These are phyloP conservation scores for Mugil cephalus DNA, from an alignment of 2,113 vertebrate species.

Conservation along the genomic window DNA sequence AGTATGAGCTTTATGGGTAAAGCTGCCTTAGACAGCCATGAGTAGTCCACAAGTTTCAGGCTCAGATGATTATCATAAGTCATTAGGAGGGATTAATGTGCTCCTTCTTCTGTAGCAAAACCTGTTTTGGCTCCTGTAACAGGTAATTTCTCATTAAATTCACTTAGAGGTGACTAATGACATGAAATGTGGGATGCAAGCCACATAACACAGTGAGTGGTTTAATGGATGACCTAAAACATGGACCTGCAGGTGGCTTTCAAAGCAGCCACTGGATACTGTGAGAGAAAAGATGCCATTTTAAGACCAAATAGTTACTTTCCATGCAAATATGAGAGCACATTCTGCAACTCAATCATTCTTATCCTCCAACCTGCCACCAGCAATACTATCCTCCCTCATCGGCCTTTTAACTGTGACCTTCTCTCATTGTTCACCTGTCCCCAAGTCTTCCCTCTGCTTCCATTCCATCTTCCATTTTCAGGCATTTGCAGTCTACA, in stretches of 20 bases:
- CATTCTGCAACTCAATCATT: slow-evolving; percentile 31
- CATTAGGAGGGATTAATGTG: slow-evolving; percentile 59
- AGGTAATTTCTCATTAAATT: slow-evolving; percentile 65
- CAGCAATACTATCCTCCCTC: slow-evolving; percentile 21
- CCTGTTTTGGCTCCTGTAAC: slow-evolving; percentile 41
- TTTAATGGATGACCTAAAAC: slow-evolving; percentile 45
- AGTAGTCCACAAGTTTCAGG: slow-evolving; percentile 40
- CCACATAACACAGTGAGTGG: slow-evolving; percentile 29
- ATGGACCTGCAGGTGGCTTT: slow-evolving; percentile 25
- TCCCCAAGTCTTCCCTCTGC: slow-evolving; percentile 54
- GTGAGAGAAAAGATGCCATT: slow-evolving; percentile 13
- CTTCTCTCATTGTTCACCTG: slow-evolving; percentile 70
- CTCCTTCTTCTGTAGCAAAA: slow-evolving; percentile 28
- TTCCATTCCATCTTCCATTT: slow-evolving; percentile 68
- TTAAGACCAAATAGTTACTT: slow-evolving; percentile 38
- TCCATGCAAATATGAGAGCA: slow-evolving; percentile 52
- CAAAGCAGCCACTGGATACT: slow-evolving; percentile 24
- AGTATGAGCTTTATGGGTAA: slow-evolving; percentile 31
- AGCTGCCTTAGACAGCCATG: slow-evolving; percentile 32
- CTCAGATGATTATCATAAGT: slow-evolving; percentile 54
- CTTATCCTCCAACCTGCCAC: slow-evolving; percentile 19
- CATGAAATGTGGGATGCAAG: slow-evolving; percentile 43
- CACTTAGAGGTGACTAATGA: slow-evolving; percentile 55
- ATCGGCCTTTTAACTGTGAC: slow-evolving; percentile 62
- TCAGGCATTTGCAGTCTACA: slow-evolving; percentile 67